These are phyloP conservation scores for Mohoua ochrocephala DNA, from an alignment of 2,113 vertebrate genomes.

Conservation along the genomic window DNA sequence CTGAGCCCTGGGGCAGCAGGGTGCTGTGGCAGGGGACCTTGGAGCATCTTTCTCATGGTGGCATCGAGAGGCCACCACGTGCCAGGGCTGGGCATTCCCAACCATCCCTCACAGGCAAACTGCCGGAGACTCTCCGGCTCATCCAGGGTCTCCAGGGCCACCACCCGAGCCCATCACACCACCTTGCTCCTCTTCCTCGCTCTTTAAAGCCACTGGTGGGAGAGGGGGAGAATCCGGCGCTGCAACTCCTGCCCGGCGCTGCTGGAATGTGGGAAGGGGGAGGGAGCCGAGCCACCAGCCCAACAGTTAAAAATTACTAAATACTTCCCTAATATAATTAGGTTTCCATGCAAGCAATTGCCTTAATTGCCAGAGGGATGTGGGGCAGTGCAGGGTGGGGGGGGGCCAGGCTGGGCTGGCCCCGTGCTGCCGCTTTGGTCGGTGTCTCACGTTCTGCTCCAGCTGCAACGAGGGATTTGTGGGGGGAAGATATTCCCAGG, in stretches of 20 bases:
- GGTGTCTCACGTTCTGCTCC: neutral
- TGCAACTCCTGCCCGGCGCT: neutral
- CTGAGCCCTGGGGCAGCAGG: neutral
- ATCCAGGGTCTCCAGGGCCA: neutral
- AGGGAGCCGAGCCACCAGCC: neutral
- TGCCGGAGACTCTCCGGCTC: neutral
- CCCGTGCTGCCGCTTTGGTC: neutral
- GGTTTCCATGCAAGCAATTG: slow-evolving; percentile 21
- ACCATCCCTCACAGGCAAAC: rapidly evolving
- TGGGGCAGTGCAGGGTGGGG: neutral
- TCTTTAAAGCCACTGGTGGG: neutral
- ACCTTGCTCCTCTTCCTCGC: neutral
- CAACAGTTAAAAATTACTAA: slow-evolving; percentile 47
- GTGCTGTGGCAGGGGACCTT: neutral
- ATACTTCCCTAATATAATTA: slow-evolving; percentile 21
- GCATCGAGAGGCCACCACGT: rapidly evolving
- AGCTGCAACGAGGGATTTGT: neutral
- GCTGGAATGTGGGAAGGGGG: neutral
- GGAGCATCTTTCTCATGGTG: neutral
- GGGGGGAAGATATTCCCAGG: neutral
- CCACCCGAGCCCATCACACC: neutral
- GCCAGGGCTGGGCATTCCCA: neutral
- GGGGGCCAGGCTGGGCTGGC: neutral
- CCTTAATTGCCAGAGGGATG: slow-evolving; percentile 22
- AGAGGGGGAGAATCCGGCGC: neutral